These are phyloP conservation scores for Magallana ariakensis DNA, from an alignment of 1,140 invertebrate species.

Conservation along the genomic window DNA sequence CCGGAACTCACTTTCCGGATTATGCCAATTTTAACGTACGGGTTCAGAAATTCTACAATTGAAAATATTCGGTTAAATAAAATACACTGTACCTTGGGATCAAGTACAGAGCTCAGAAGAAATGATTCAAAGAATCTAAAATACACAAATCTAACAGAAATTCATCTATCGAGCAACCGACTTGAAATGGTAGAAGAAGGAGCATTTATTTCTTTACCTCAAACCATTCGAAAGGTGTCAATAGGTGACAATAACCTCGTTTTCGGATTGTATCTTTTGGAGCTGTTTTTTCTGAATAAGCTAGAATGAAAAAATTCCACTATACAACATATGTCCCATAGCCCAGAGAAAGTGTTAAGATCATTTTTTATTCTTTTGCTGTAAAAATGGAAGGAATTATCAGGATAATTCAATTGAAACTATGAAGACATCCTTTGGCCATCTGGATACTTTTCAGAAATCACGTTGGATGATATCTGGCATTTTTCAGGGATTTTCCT, in stretches of 20 bases:
- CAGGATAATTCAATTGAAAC: neutral
- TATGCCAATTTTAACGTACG: slow-evolving; percentile 30
- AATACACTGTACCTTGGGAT: slow-evolving; percentile 45
- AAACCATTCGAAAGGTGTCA: slow-evolving; percentile 35
- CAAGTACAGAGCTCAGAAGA: slow-evolving; percentile 21
- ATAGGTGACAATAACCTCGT: slow-evolving; percentile 39
- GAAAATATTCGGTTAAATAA: slow-evolving; percentile 31
- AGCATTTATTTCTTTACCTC: neutral
- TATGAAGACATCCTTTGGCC: neutral
- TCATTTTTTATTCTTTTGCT: neutral
- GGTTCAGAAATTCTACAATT: slow-evolving; percentile 42
- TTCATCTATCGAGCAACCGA: slow-evolving; percentile 49
- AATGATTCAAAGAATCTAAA: slow-evolving; percentile 6
- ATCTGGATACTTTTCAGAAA: too few species aligned
- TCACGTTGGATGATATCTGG: too few species aligned
- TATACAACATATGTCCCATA: neutral
- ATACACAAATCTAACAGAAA: slow-evolving; percentile 39
- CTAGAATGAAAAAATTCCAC: neutral
- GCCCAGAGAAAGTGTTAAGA: neutral
- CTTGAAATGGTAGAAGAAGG: slow-evolving; percentile 22
- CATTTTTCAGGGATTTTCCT: too few species aligned
- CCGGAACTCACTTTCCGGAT: slow-evolving; percentile 25
- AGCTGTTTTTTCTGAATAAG: neutral
- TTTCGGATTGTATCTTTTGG: slow-evolving; percentile 21
- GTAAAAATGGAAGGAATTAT: neutral